Evolutionary conservation across 1,140 invertebrate genomes (phyloP).

Genomic region (Drosophila suzukii): DNA sequence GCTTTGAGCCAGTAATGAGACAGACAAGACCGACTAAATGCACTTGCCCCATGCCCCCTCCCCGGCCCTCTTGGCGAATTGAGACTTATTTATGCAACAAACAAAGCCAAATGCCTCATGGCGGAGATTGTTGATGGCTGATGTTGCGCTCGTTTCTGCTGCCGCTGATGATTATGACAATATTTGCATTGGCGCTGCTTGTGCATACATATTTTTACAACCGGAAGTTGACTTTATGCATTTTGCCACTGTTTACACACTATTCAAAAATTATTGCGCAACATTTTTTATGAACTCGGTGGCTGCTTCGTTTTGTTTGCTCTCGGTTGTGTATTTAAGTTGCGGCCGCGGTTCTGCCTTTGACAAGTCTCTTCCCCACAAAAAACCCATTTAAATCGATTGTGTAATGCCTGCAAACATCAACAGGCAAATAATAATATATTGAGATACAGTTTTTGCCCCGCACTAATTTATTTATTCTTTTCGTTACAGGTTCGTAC

Average conservation of each 20-base stretch:
- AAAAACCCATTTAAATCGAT: conserved; percentile 31
- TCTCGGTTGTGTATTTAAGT: conserved; percentile 28
- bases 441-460: conserved; percentile 23
- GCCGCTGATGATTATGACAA: conserved; percentile 79
- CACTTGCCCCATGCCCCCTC: neutral
- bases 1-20: conserved; percentile 37
- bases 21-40: conserved; percentile 34
- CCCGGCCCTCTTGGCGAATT: conserved; percentile 19
- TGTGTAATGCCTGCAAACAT: conserved; percentile 42
- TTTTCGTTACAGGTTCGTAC: conserved; percentile 72
- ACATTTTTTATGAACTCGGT: conserved; percentile 54
- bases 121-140: conserved; percentile 33
- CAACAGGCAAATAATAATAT: conserved; percentile 39
- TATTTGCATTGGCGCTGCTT: conserved; percentile 65
- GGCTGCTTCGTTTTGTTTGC: conserved; percentile 7
- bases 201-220: conserved; percentile 59
- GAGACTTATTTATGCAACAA: conserved; percentile 54
- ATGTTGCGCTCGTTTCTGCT: conserved; percentile 12
- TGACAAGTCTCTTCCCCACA: conserved; percentile 16
- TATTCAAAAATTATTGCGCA: conserved; percentile 81
- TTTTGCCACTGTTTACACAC: conserved; percentile 78
- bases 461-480: conserved; percentile 32
- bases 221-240: conserved; percentile 80
- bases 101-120: conserved; percentile 52
- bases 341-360: conserved; percentile 24